Conservation (phyloP, 2,888 invertebrate genomes). For the Dioctria linearis region DNA sequence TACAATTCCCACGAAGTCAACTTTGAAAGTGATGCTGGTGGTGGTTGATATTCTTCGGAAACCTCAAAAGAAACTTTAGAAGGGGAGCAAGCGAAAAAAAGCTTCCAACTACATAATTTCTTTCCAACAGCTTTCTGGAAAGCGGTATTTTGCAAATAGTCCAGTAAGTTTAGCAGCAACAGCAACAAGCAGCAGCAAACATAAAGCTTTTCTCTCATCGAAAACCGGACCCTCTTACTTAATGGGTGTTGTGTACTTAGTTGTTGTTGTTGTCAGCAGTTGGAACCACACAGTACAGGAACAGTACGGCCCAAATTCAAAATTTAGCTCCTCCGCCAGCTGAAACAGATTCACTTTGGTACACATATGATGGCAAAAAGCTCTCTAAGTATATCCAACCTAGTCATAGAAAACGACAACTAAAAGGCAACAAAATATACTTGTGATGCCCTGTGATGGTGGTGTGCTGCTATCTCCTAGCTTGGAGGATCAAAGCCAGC, state of each 20-base stretch:
- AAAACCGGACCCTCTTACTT: not conserved
- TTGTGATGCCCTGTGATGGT: conserved; percentile 29
- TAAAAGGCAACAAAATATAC: conserved; percentile 17
- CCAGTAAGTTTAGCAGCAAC: not conserved
- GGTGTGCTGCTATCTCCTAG: conserved; percentile 6
- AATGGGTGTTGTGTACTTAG: not conserved
- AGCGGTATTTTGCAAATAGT: not conserved
- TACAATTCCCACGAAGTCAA: too few species aligned
- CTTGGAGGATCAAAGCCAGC: not conserved
- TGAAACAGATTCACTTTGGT: not conserved
- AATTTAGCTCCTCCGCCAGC: not conserved
- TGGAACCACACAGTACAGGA: not conserved
- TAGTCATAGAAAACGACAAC: conserved; percentile 11
- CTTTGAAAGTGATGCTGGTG: not conserved
- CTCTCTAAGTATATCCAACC: not conserved
- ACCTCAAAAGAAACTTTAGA: not conserved
- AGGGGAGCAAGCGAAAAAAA: too few species aligned
- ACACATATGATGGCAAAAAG: conserved; percentile 15
- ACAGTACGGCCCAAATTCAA: not conserved
- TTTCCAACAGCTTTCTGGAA: conserved; percentile 17
- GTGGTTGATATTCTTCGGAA: not conserved
- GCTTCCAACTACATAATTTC: too few species aligned
- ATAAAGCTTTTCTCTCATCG: not conserved
- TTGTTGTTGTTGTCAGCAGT: not conserved
- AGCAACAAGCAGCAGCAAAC: not conserved